These are phyloP conservation scores for Oikopleura vanhoeffeni DNA, from an alignment of 23 tunicate genomes.

Conservation along the genomic window DNA sequence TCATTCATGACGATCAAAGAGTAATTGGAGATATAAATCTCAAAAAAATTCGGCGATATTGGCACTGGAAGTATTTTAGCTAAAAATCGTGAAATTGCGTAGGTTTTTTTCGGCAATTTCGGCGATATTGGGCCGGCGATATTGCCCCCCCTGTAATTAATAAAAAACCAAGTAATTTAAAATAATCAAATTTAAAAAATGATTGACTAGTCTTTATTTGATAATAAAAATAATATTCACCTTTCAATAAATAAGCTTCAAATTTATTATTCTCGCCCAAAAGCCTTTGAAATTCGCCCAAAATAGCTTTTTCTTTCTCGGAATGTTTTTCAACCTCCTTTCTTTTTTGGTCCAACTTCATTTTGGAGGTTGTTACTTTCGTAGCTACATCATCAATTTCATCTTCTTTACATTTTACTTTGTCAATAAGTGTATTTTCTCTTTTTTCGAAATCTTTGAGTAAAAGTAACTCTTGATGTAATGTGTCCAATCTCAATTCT, in stretches of 20 bases:
- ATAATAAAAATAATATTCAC: too few relatives aligned
- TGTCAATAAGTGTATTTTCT: constrained; percentile 43
- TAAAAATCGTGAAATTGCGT: too few relatives aligned
- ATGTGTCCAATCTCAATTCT: constrained; percentile 66
- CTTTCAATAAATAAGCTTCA: constrained; percentile 51
- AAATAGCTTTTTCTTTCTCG: constrained; percentile 55
- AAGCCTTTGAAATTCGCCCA: constrained; percentile 32
- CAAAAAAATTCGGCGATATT: too few relatives aligned
- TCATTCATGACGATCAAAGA: too few relatives aligned
- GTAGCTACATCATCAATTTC: constrained; percentile 37
- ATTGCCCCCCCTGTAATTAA: too few relatives aligned
- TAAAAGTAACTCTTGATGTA: constrained; percentile 66
- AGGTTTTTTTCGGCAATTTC: too few relatives aligned
- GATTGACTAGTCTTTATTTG: too few relatives aligned
- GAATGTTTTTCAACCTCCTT: constrained; percentile 60
- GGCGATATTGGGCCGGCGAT: too few relatives aligned
- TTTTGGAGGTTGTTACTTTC: constrained; percentile 40
- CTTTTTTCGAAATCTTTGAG: constrained; percentile 81
- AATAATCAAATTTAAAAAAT: too few relatives aligned
- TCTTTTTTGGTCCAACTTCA: constrained; percentile 31
- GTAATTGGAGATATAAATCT: too few relatives aligned
- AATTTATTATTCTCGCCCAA: constrained; percentile 94
- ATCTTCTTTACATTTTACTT: constrained; percentile 35
- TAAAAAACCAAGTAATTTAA: too few relatives aligned
- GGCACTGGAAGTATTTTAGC: too few relatives aligned